Base-by-base conservation (phyloP, 2,113 vertebrate species). In the Cacatua alba region DNA sequence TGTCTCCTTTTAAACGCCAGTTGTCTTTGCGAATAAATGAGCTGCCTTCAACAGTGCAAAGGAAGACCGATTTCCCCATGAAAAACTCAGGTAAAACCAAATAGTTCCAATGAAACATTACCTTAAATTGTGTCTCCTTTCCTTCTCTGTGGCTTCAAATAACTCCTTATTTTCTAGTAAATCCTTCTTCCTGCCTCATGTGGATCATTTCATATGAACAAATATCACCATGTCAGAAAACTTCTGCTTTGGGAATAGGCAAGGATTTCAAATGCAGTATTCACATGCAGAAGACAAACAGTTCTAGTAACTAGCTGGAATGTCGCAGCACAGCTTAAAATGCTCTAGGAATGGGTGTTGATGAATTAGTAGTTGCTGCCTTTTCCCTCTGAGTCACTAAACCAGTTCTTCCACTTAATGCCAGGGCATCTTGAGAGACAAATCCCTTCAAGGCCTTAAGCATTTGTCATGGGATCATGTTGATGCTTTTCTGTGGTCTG, bases 1-100 rank as follows among this genome's bases (percentile, higher is more conserved):
- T 99, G 46, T 99, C 99, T 68, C 99, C 99, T 88, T 99, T 99
- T 97, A 99, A 99, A 91, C 98, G 99, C 24, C 99, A 99, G 80
- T 96, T 99, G 68, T 99, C 99, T 6, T 98, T 99, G 91, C 98
- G 99, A 95, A 99, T 99, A 97, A 99, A 99, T 52, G 99, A 99
- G 93, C 97, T 99, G 95, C 99, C 99, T 87, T 99, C 99, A 97
- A 99, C 98, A 46, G 98, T 99, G 98, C 99, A 99, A 97, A 99
- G 99, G 97, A 99, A 99, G 97, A 99, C 99, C 0, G 99, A 99
- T 98, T 99, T 99, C 97, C 99, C 99, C 78, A 98, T 99, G 43
- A 99, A 98, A 97, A 99, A 99, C 71, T 96, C 99, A 90, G 99
- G 99, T 99, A 97, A 98, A 84, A n/a, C 16, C 55, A 82, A 93